These are phyloP conservation scores for Aptenodytes forsteri DNA, from an alignment of 2,113 vertebrate species.

Conservation along the genomic window DNA sequence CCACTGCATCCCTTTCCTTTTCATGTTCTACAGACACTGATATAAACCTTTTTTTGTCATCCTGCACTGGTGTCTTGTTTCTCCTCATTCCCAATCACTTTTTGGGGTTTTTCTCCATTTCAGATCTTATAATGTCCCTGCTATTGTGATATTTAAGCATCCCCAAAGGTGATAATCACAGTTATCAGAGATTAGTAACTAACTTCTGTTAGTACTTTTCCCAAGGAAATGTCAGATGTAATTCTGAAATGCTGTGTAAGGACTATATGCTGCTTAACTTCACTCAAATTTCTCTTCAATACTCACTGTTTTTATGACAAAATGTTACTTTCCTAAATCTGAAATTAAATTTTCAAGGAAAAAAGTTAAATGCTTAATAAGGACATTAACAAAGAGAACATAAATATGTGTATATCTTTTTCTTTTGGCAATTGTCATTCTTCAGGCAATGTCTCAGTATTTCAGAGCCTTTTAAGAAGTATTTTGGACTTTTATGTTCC, in stretches of 20 bases:
- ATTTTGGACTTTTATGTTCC: background rate
- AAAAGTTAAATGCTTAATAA: background rate
- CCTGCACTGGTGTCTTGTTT: background rate
- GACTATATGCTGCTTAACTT: background rate
- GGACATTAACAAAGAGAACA: background rate
- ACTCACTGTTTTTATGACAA: background rate
- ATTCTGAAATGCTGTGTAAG: background rate
- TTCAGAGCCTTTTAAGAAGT: background rate
- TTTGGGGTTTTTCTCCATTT: background rate
- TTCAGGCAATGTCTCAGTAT: background rate
- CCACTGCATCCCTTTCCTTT: background rate
- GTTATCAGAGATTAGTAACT: background rate
- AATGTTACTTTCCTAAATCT: background rate
- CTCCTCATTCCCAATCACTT: background rate
- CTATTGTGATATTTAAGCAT: background rate
- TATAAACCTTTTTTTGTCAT: background rate
- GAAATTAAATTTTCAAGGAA: background rate
- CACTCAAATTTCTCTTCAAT: background rate
- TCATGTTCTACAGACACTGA: background rate
- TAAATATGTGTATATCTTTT: background rate
- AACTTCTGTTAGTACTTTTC: background rate
- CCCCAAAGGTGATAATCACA: fast-evolving
- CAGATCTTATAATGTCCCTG: background rate
- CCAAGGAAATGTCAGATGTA: background rate
- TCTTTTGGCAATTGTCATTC: background rate